Conservation (phyloP, 2,113 vertebrate species). For the Nyctereutes procyonoides region DNA sequence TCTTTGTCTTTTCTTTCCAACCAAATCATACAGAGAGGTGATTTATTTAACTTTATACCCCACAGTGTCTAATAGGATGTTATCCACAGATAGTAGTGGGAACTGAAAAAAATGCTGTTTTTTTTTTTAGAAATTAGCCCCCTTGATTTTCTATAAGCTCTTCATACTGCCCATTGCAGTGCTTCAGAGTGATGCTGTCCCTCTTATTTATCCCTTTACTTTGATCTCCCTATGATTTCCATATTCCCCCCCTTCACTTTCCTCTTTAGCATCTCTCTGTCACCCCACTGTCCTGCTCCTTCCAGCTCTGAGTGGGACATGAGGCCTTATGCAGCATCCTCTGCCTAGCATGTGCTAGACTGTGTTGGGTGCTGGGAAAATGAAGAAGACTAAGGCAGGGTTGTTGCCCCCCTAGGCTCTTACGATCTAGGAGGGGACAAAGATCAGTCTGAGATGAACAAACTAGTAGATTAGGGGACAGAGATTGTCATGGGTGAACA, state of each 20-base stretch:
- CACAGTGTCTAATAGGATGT: not conserved
- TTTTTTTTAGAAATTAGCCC: not conserved
- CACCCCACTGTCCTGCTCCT: not conserved
- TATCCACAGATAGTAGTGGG: not conserved
- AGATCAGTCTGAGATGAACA: slow-evolving; percentile 29
- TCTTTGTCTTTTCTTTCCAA: slow-evolving; percentile 18
- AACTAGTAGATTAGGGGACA: not conserved
- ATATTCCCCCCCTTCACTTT: not conserved
- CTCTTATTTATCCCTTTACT: not conserved
- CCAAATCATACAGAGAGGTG: not conserved
- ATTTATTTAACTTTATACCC: slow-evolving; percentile 33
- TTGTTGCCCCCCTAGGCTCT: not conserved
- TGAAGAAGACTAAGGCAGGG: not conserved
- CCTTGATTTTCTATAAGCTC: not conserved
- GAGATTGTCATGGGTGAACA: not conserved
- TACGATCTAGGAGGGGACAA: not conserved
- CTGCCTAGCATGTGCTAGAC: not conserved
- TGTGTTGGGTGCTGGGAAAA: not conserved
- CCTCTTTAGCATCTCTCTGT: slow-evolving; percentile 11
- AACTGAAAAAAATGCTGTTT: not conserved
- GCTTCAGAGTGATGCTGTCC: not conserved
- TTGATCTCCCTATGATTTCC: not conserved
- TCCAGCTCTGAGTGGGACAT: not conserved
- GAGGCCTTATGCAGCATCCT: not conserved
- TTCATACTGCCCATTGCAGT: not conserved